These are phyloP conservation scores for Triops longicaudatus DNA, from an alignment of 1,140 invertebrate species.

Conservation along the genomic window DNA sequence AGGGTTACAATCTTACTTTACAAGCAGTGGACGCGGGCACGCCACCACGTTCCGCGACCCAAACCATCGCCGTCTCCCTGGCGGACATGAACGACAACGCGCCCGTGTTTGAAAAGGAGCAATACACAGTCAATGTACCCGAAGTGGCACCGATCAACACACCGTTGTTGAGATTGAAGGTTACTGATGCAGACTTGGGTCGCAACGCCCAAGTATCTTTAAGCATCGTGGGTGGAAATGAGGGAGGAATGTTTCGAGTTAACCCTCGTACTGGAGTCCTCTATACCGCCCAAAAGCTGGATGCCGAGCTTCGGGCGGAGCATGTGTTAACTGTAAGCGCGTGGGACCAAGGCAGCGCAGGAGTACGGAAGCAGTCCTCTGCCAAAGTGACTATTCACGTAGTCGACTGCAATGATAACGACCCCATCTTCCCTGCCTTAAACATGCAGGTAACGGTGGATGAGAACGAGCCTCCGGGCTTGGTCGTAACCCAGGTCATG, in stretches of 20 bases:
- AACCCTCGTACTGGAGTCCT: conserved; percentile 82
- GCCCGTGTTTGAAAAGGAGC: conserved; percentile 76
- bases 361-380: conserved; percentile 72
- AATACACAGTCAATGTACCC: conserved; percentile 76
- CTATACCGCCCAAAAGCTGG: conserved; percentile 70
- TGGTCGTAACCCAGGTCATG: conserved; percentile 66
- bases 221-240: conserved; percentile 85
- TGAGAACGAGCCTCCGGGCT: conserved; percentile 80
- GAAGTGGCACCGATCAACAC: conserved; percentile 83
- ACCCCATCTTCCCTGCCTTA: conserved; percentile 65
- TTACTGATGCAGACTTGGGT: conserved; percentile 72
- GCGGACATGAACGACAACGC: conserved; percentile 73
- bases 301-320: conserved; percentile 77
- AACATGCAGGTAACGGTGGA: conserved; percentile 42
- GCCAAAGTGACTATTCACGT: conserved; percentile 82
- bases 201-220: conserved; percentile 73
- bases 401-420: conserved; percentile 84
- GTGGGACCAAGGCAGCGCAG: conserved; percentile 75
- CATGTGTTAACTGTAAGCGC: conserved; percentile 88
- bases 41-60: conserved; percentile 48
- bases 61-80: conserved; percentile 42
- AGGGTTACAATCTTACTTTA: conserved; percentile 77
- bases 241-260: conserved; percentile 75
- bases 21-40: conserved; percentile 72
- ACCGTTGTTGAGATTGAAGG: conserved; percentile 74